phyloP scores from a whole-genome alignment of 2,113 vertebrate species.

The Seriola dumerili region DNA sequence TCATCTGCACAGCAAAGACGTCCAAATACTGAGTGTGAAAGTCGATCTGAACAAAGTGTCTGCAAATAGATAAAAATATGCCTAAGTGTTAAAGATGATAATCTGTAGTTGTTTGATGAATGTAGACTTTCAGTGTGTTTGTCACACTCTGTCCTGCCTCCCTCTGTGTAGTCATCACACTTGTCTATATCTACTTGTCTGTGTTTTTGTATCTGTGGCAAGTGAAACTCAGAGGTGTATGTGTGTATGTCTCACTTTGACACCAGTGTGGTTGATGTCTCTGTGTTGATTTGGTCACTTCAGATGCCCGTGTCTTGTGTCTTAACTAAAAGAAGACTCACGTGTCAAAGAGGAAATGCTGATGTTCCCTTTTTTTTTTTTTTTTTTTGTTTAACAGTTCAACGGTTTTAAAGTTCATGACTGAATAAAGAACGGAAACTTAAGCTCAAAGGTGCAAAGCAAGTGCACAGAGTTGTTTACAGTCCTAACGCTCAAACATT shows the following conservation, averaged over 20 bases:
- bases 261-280: conserved; percentile 1
- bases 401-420: conserved; percentile 58
- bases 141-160: conserved; percentile 17
- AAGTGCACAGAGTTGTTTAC: conserved; percentile 62
- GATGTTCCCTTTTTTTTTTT: conserved; percentile 69
- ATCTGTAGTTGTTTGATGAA: conserved; percentile 15
- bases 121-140: conserved; percentile 13
- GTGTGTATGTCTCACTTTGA: background rate
- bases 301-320: conserved; percentile 42
- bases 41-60: background rate
- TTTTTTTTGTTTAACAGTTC: conserved; percentile 65
- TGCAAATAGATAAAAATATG: background rate
- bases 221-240: conserved; percentile 21
- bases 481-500: conserved; percentile 15
- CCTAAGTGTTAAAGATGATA: conserved; percentile 1
- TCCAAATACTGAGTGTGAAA: background rate
- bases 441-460: conserved; percentile 45
- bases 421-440: conserved; percentile 70
- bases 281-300: conserved; percentile 51
- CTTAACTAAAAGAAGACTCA: conserved; percentile 53
- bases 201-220: conserved; percentile 15
- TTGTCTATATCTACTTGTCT: conserved; percentile 9
- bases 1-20: background rate
- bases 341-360: conserved; percentile 74
- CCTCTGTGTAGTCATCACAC: conserved; percentile 23